phyloP scores from a whole-genome alignment of 1,140 invertebrate species.

The Diachasma alloeum region DNA sequence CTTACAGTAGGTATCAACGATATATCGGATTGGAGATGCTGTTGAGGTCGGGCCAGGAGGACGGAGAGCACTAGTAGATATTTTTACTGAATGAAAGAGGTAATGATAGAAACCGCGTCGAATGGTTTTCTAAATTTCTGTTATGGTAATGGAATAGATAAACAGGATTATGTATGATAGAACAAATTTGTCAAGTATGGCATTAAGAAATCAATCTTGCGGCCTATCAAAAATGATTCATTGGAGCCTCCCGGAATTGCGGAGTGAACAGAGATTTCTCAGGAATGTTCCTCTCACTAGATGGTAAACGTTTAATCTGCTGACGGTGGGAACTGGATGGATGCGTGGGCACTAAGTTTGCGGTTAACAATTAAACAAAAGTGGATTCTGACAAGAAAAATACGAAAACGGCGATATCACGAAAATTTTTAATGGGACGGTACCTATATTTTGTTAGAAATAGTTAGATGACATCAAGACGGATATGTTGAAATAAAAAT shows the following conservation, averaged over 20 bases:
- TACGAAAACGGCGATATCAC: too few relatives aligned
- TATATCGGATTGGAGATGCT: slow-evolving; percentile 7
- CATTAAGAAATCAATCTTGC: neutral
- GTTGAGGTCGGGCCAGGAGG: slow-evolving; percentile 47
- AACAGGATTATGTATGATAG: neutral
- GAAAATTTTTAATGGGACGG: too few relatives aligned
- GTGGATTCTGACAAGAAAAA: too few relatives aligned
- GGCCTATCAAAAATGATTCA: neutral
- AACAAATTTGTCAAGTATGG: neutral
- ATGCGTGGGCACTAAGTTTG: neutral
- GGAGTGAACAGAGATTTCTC: neutral
- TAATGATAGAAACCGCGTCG: slow-evolving; percentile 38
- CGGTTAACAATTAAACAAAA: too few relatives aligned
- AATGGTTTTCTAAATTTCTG: slow-evolving; percentile 35
- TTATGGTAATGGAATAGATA: neutral
- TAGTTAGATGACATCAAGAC: too few relatives aligned
- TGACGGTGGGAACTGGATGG: neutral
- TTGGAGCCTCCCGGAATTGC: neutral
- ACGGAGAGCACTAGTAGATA: slow-evolving; percentile 20
- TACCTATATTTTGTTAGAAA: too few relatives aligned
- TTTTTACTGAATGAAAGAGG: neutral
- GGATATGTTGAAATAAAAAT: too few relatives aligned
- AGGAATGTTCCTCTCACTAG: neutral
- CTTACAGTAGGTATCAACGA: slow-evolving; percentile 20
- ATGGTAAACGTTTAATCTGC: neutral